Conservation (phyloP, 2,797 vertebrate species). For the Phrynocephalus forsythii region DNA sequence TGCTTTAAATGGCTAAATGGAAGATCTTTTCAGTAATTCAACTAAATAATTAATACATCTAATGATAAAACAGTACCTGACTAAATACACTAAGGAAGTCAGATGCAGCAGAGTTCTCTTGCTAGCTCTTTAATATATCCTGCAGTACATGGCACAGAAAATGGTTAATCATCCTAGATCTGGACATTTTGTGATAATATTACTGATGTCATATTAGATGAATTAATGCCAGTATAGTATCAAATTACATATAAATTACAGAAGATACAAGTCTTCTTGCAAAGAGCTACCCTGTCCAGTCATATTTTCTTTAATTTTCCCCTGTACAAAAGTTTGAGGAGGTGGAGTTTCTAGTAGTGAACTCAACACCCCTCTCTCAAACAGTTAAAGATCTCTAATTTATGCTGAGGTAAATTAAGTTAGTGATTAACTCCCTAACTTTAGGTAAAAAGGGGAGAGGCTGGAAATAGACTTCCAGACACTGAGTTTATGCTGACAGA, state of each 20-base stretch:
- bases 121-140: not conserved
- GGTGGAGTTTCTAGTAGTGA: too few relatives aligned
- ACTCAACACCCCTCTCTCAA: too few relatives aligned
- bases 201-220: not conserved
- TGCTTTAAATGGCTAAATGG: not conserved
- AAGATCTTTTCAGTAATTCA: slow-evolving; percentile 13
- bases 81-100: not conserved
- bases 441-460: too few relatives aligned
- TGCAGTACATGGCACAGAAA: not conserved
- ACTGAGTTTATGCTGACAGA: too few relatives aligned
- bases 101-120: not conserved
- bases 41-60: slow-evolving; percentile 1
- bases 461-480: too few relatives aligned
- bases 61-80: not conserved
- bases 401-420: too few relatives aligned
- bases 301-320: too few relatives aligned
- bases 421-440: too few relatives aligned
- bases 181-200: not conserved
- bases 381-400: too few relatives aligned
- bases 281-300: not conserved
- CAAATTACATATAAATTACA: not conserved
- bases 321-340: too few relatives aligned
- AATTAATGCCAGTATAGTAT: not conserved
- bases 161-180: not conserved
- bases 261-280: not conserved